Percentiles rank a stretch among this genome's conserved stretches.
These are phyloP conservation scores for Schizopygopsis malacanthus DNA, from an alignment of 2,797 vertebrate species.

Conservation along the genomic window DNA sequence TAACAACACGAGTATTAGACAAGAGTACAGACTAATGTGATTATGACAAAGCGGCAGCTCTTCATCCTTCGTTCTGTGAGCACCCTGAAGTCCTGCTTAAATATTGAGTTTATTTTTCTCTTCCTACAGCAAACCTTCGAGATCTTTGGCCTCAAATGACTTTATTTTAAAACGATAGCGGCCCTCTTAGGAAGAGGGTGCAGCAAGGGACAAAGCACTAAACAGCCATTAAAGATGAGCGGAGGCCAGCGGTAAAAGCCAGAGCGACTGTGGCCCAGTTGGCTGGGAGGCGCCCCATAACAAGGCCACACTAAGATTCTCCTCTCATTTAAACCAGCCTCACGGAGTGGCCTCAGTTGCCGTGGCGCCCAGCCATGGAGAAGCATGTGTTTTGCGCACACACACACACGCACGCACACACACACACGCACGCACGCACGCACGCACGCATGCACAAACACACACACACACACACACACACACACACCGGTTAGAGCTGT, in stretches of 20 bases:
- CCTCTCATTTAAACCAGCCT: constrained; percentile 73
- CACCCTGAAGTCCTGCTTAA: not conserved
- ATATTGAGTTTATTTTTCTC: not conserved
- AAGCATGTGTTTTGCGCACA: constrained; percentile 48
- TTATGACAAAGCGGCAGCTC: not conserved
- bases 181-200: not conserved
- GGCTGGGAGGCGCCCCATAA: constrained; percentile 72
- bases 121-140: constrained; percentile 30
- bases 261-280: constrained; percentile 75
- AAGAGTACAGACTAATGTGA: constrained; percentile 16
- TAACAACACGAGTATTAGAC: not conserved
- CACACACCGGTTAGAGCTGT: constrained; percentile 34
- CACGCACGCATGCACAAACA: not conserved
- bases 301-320: constrained; percentile 67
- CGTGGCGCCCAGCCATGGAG: constrained; percentile 66
- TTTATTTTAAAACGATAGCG: constrained; percentile 13
- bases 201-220: constrained; percentile 49
- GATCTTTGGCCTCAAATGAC: constrained; percentile 21
- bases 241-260: constrained; percentile 71
- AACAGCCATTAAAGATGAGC: constrained; percentile 69
- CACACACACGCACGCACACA: not conserved
- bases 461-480: not conserved
- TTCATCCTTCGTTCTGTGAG: not conserved
- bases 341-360: constrained; percentile 53
- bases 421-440: not conserved